phyloP scores from a whole-genome alignment of 2,888 invertebrate species.

The Tenthredo notha region DNA sequence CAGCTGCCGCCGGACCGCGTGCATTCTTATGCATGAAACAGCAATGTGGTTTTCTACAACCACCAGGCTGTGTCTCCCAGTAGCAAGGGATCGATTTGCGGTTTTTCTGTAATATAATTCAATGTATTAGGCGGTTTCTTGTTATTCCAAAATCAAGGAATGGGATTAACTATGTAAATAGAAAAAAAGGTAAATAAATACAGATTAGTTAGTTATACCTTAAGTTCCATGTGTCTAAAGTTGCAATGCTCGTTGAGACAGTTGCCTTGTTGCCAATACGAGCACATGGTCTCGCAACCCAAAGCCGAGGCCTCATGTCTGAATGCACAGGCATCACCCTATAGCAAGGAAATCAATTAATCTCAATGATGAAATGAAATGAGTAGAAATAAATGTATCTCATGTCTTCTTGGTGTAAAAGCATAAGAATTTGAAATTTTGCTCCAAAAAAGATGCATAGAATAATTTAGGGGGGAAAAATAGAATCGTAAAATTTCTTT shows the following conservation, averaged over 20 bases:
- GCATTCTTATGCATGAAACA: conserved; percentile 86
- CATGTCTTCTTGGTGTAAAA: background rate
- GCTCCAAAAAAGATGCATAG: background rate
- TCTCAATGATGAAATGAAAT: background rate
- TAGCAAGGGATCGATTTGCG: conserved; percentile 91
- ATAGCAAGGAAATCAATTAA: conserved; percentile 61
- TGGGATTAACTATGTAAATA: conserved; percentile 15
- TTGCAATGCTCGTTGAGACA: conserved; percentile 89
- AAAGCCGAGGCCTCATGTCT: conserved; percentile 92
- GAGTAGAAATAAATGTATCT: background rate
- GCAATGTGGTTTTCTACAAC: conserved; percentile 92
- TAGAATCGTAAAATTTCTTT: background rate
- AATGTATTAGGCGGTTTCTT: background rate
- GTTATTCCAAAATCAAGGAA: background rate
- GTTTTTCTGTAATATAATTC: conserved; percentile 84
- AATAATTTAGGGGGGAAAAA: background rate
- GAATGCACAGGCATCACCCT: conserved; percentile 91
- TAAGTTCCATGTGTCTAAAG: conserved; percentile 92
- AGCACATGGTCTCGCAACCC: conserved; percentile 90
- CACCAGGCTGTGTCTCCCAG: conserved; percentile 92
- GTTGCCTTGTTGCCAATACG: conserved; percentile 90
- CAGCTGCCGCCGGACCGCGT: conserved; percentile 59
- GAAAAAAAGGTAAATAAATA: conserved; percentile 63
- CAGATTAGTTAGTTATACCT: conserved; percentile 80
- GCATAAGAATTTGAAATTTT: background rate